Percentiles rank a stretch among this genome's conserved stretches.
phyloP scores from a whole-genome alignment of 2,113 vertebrate genomes.

The Sylvia atricapilla region DNA sequence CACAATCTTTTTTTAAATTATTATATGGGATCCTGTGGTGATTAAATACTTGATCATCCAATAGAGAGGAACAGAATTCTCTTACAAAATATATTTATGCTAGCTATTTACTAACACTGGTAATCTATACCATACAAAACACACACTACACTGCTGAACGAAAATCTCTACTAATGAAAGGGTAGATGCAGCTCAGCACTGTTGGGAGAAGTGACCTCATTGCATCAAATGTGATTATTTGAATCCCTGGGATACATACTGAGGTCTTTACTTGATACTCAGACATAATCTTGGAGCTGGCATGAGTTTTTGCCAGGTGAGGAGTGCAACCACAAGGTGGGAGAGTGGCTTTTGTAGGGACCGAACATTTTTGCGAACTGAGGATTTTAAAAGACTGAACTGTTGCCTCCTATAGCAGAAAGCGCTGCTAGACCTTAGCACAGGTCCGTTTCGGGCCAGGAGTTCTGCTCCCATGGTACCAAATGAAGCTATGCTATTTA shows the following conservation, averaged over 20 bases:
- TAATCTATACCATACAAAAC: background rate
- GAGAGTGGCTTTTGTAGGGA: background rate
- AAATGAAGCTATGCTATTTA: background rate
- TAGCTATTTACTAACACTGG: background rate
- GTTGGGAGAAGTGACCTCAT: background rate
- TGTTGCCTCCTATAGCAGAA: background rate
- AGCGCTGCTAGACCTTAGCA: background rate
- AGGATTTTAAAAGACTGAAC: background rate
- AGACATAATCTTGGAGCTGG: background rate
- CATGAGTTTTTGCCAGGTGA: background rate
- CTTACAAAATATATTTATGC: background rate
- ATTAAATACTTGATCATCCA: background rate
- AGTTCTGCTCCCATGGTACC: background rate
- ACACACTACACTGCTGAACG: background rate
- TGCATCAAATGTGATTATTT: background rate
- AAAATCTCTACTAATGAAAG: background rate
- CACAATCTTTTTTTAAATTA: background rate
- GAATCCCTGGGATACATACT: background rate
- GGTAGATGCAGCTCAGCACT: background rate
- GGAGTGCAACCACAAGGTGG: background rate
- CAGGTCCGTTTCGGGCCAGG: background rate
- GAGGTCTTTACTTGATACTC: background rate
- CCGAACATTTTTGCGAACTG: background rate
- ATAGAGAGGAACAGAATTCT: background rate
- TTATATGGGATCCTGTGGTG: background rate